These are phyloP conservation scores for Trissolcus basalis DNA, from an alignment of 1,140 invertebrate genomes.

Conservation along the genomic window DNA sequence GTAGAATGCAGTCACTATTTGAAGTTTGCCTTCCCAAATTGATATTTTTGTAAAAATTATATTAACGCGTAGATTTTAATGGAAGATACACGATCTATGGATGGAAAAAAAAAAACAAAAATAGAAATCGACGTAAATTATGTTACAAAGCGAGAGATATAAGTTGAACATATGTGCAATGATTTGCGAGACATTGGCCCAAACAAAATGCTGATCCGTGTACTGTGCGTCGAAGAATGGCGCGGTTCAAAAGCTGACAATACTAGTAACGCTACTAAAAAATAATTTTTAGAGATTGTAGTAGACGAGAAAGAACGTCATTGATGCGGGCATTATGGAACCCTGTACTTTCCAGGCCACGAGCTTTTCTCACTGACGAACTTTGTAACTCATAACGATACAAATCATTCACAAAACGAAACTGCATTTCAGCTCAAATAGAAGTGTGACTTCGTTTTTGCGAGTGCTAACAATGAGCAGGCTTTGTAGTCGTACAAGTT, in stretches of 20 bases:
- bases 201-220: conserved; percentile 25
- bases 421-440: conserved; percentile 4
- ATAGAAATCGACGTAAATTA: neutral
- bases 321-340: conserved; percentile 47
- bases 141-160: neutral
- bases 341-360: conserved; percentile 34
- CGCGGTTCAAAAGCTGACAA: conserved; percentile 68
- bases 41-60: conserved; percentile 75
- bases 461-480: conserved; percentile 31
- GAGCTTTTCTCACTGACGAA: conserved; percentile 52
- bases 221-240: conserved; percentile 46
- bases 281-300: conserved; percentile 43
- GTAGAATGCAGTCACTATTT: conserved; percentile 43
- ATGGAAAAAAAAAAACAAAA: neutral
- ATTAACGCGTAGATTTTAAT: conserved; percentile 45
- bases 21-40: conserved; percentile 72
- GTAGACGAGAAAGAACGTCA: conserved; percentile 36
- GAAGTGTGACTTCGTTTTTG: neutral
- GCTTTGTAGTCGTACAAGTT: conserved; percentile 50
- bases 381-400: conserved; percentile 27
- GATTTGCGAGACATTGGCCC: conserved; percentile 27
- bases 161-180: conserved; percentile 21
- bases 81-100: conserved; percentile 4
- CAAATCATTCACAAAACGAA: conserved; percentile 14
- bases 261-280: conserved; percentile 59